Evolutionary conservation across 1,140 invertebrate genomes (phyloP).

Genomic region (Scaptomyza montana): DNA sequence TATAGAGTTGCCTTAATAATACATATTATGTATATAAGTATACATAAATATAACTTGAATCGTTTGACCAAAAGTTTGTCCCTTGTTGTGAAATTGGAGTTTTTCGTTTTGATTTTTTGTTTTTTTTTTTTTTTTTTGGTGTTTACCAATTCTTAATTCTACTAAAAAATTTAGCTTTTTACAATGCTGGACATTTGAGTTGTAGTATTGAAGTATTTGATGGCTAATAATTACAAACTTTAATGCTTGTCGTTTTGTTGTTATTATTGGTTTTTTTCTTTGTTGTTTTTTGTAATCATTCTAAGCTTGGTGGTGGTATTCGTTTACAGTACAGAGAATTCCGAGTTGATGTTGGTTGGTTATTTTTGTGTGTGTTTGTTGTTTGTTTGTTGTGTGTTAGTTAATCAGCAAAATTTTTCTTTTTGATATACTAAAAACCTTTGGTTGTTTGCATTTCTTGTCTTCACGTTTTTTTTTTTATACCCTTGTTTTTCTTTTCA

Average conservation of each 20-base stretch:
- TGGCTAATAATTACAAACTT: slow-evolving; percentile 57
- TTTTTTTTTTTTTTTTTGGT: slow-evolving; percentile 28
- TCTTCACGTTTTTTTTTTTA: slow-evolving; percentile 43
- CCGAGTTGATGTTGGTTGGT: slow-evolving; percentile 52
- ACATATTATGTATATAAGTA: slow-evolving; percentile 34
- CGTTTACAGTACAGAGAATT: slow-evolving; percentile 81
- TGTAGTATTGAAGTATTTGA: slow-evolving; percentile 62
- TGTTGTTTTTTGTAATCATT: slow-evolving; percentile 36
- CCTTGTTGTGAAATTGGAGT: slow-evolving; percentile 75
- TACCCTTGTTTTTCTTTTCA: slow-evolving; percentile 4
- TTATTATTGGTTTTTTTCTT: not conserved
- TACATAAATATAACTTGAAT: slow-evolving; percentile 61
- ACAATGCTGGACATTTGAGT: slow-evolving; percentile 45
- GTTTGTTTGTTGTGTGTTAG: slow-evolving; percentile 31
- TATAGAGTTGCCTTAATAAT: slow-evolving; percentile 39
- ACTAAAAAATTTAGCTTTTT: slow-evolving; percentile 58
- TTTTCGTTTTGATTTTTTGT: slow-evolving; percentile 45
- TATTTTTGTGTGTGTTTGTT: slow-evolving; percentile 7
- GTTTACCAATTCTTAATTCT: slow-evolving; percentile 56
- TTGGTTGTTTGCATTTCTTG: slow-evolving; percentile 72
- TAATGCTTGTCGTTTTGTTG: slow-evolving; percentile 61
- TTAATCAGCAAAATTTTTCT: slow-evolving; percentile 67
- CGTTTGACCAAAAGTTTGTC: slow-evolving; percentile 71
- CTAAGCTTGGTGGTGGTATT: slow-evolving; percentile 71
- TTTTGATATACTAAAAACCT: slow-evolving; percentile 76